Percentiles rank a stretch among this genome's conserved stretches.
Conservation (phyloP, 2,113 vertebrate species). For the Stigmatopora argus region DNA sequence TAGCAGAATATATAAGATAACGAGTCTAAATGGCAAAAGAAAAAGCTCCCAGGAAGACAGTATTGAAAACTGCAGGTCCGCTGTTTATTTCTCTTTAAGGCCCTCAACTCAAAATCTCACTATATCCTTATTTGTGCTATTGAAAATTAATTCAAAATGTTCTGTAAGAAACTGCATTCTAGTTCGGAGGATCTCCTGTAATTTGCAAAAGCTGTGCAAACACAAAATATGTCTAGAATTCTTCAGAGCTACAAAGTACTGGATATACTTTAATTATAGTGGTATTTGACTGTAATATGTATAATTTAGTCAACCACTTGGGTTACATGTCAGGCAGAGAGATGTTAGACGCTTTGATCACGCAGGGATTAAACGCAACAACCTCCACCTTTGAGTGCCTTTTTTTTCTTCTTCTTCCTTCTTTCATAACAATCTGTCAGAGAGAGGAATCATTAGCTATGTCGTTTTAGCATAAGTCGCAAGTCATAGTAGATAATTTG, state of each 20-base stretch:
- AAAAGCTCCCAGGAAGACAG: no score
- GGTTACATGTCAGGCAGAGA: constrained; percentile 8
- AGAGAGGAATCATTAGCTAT: constrained; percentile 25
- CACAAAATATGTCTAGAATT: constrained; percentile 16
- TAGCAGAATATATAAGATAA: no score
- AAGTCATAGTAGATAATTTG: no score
- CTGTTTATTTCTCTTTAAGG: no score
- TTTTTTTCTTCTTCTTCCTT: constrained; percentile 22
- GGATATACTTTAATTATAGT: constrained; percentile 33
- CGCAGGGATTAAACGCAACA: constrained; percentile 14
- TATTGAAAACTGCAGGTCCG: no score
- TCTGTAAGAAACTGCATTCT: background rate
- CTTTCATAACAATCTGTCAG: constrained; percentile 26
- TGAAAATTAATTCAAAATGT: no score
- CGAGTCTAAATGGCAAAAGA: no score
- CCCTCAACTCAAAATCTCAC: no score
- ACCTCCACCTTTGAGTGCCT: constrained; percentile 12
- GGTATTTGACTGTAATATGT: constrained; percentile 30
- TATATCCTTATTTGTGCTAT: no score
- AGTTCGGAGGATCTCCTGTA: constrained; percentile 6
- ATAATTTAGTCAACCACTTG: constrained; percentile 35
- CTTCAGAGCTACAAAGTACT: constrained; percentile 18
- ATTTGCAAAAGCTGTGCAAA: constrained; percentile 21
- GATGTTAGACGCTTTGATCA: constrained; percentile 29
- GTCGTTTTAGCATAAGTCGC: no score